Conservation (phyloP, 2,888 invertebrate species). For the Cephalotes varians region DNA sequence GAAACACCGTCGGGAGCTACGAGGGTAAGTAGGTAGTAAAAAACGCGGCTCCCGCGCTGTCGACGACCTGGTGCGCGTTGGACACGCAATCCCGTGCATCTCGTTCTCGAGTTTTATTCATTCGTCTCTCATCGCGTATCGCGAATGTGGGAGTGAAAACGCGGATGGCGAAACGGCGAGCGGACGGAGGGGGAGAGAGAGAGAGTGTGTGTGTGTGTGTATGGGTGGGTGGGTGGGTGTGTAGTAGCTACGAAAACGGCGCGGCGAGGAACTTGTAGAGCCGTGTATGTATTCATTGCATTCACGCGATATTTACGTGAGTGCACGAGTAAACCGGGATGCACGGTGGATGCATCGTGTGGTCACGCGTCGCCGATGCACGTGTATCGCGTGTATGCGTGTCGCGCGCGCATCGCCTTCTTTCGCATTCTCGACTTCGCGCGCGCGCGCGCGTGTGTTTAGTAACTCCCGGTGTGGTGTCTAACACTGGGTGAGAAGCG, state of each 20-base stretch:
- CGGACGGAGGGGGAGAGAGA: too few relatives aligned
- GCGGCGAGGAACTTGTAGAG: too few relatives aligned
- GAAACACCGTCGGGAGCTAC: not conserved
- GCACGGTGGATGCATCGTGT: too few relatives aligned
- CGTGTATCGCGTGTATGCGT: slow-evolving; percentile 46
- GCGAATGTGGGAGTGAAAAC: slow-evolving; percentile 28
- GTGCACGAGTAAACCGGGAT: too few relatives aligned
- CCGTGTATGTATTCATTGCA: not conserved
- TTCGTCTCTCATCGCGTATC: not conserved
- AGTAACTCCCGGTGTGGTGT: slow-evolving; percentile 62
- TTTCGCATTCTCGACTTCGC: not conserved
- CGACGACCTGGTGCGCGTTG: not conserved
- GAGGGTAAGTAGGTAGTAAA: slow-evolving; percentile 12
- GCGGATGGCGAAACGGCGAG: not conserved
- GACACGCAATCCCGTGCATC: slow-evolving; percentile 37
- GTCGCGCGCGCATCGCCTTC: slow-evolving; percentile 42
- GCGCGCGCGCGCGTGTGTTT: slow-evolving; percentile 56
- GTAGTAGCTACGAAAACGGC: too few relatives aligned
- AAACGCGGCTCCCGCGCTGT: not conserved
- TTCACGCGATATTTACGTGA: slow-evolving; percentile 4
- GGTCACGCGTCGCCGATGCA: not conserved
- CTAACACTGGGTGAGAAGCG: slow-evolving; percentile 61
- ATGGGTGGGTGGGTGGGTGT: too few relatives aligned
- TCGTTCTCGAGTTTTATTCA: not conserved
- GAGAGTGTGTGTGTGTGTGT: slow-evolving; percentile 29